Percentiles rank a stretch among this genome's conserved stretches.
These are phyloP conservation scores for Apis florea DNA, from an alignment of 1,140 invertebrate species.

Conservation along the genomic window DNA sequence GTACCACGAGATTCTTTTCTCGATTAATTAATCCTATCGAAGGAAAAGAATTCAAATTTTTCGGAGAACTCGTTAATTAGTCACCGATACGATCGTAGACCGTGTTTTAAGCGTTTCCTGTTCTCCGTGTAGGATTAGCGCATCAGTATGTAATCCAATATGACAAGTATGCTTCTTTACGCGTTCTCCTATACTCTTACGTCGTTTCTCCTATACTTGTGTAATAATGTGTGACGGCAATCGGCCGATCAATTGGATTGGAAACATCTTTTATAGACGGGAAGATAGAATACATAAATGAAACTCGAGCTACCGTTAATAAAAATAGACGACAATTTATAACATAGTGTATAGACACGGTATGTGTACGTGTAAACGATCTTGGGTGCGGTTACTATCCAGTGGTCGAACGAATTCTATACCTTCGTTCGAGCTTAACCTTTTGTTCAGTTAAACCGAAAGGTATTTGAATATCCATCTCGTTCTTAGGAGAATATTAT, in stretches of 20 bases:
- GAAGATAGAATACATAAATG: constrained; percentile 29
- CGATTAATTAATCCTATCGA: constrained; percentile 33
- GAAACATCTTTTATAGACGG: constrained; percentile 21
- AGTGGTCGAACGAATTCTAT: constrained; percentile 8
- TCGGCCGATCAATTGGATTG: neutral
- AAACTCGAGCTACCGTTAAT: constrained; percentile 30
- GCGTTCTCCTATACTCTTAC: neutral
- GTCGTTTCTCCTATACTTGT: neutral
- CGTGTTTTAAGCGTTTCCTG: constrained; percentile 36
- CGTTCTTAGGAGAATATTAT: constrained; percentile 1
- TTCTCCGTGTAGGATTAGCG: constrained; percentile 39
- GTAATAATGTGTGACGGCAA: neutral
- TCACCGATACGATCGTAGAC: constrained; percentile 34
- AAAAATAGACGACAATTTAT: constrained; percentile 53
- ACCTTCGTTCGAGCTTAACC: neutral
- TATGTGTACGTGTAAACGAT: constrained; percentile 52
- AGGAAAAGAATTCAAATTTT: constrained; percentile 37
- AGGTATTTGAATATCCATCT: neutral
- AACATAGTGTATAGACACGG: constrained; percentile 19
- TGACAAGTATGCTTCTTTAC: constrained; percentile 44
- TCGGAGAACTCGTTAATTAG: constrained; percentile 42
- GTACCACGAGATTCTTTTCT: neutral
- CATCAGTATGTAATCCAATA: constrained; percentile 58
- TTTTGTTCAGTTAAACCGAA: too few species aligned
- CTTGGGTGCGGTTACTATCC: constrained; percentile 42